Base-by-base conservation (phyloP, 1,140 invertebrate species). In the Ridgeia piscesae region DNA sequence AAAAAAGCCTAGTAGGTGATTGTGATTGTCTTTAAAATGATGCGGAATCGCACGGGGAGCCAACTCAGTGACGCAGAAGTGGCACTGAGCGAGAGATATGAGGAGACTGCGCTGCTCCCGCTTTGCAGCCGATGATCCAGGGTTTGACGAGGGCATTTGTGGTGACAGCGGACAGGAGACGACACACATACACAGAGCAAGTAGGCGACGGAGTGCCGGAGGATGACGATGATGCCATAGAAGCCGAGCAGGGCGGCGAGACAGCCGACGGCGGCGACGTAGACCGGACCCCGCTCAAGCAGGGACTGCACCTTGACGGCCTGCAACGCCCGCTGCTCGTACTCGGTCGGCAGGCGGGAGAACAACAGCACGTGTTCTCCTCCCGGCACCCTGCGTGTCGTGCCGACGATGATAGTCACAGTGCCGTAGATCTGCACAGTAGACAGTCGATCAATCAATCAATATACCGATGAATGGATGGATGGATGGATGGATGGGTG, bases 211-310 rank as follows among this genome's bases (percentile, higher is more conserved):
- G 58, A 21, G 58, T 77, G 58, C 17, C 58, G 58, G 27, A 77
- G 58, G 58, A 77, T 1, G 58, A 77, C 93, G 91, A 93, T 93
- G 0, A 95, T 93, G 6, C 93, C 92, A 91, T 95, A 95, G 91
- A 93, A 94, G n/a, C 94, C 91, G 11, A 93, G 93, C 88, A 95
- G 91, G 1, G 94, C 94, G 34, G 93, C 94, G 93, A 94, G 94
- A 91, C 92, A 93, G 17, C 58, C 58, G 58, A 77, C 58, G 27
- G 11, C 2, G 8, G 58, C 58, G 58, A 77, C 58, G 58, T 77
- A 77, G 27, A 77, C 58, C 2, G 58, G 58, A 17, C 17, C 58
- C 17, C 58, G 58, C 58, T 77, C 58, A 2, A 77, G 58, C 11
- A 77, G 58, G 14, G 58, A 77, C 17, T 31, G 4, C 17, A 2